Percentiles rank a stretch among this genome's conserved stretches.
phyloP scores from a whole-genome alignment of 2,113 vertebrate genomes.

The Cranoglanis bouderius region DNA sequence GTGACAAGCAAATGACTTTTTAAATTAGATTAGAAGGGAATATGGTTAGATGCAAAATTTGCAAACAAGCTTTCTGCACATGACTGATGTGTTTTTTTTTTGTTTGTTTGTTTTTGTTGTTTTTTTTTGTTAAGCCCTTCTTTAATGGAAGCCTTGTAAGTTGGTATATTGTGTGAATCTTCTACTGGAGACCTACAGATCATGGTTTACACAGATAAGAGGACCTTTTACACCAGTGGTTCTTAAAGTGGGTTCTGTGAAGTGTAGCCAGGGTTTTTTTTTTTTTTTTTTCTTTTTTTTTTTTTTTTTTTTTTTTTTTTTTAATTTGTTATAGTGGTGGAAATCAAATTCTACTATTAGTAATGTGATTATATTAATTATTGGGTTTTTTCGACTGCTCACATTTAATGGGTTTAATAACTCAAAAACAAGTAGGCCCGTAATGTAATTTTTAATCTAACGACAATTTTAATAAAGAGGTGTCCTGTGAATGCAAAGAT shows the following conservation, averaged over 20 bases:
- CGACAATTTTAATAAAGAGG: background rate
- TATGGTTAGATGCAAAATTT: background rate
- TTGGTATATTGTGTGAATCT: no score
- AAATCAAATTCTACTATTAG: background rate
- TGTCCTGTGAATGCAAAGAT: background rate
- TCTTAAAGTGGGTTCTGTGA: background rate
- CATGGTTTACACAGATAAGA: background rate
- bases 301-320: no score
- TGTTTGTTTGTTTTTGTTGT: no score
- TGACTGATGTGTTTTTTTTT: background rate
- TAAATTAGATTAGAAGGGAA: background rate
- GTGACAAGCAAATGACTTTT: background rate
- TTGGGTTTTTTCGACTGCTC: background rate
- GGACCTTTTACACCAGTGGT: background rate
- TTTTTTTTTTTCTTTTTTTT: background rate
- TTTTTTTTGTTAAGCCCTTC: background rate
- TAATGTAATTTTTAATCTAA: background rate
- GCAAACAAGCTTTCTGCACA: background rate
- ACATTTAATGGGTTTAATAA: background rate
- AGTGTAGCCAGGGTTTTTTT: background rate
- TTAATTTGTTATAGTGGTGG: background rate
- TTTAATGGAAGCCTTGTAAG: background rate
- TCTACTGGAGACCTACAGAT: no score
- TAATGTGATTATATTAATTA: background rate
- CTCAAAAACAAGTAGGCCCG: background rate